A percentile compares a stretch with the other conserved stretches of the same genome.
Conservation (phyloP, 2,888 invertebrate genomes). For the Miltochrista miniata region DNA sequence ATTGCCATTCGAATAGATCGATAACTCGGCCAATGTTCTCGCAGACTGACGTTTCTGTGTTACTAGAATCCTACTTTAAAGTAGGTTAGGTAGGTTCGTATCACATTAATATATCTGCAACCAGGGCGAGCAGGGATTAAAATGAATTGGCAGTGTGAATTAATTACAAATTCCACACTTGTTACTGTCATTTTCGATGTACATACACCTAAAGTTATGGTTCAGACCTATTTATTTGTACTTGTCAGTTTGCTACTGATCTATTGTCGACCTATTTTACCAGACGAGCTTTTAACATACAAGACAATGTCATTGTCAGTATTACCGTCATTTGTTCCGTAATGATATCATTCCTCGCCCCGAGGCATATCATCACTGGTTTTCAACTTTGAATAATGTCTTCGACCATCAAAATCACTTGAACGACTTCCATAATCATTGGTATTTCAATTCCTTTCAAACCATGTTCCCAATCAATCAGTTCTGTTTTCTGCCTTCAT, state of each 20-base stretch:
- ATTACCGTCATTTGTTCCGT: too few relatives aligned
- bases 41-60: conserved; percentile 11
- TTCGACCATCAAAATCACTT: too few relatives aligned
- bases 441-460: too few relatives aligned
- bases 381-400: too few relatives aligned
- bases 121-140: background rate
- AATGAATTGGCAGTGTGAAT: background rate
- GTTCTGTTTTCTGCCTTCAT: too few relatives aligned
- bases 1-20: conserved; percentile 15
- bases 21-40: conserved; percentile 27
- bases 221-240: background rate
- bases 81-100: conserved; percentile 1
- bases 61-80: conserved; percentile 3
- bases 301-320: too few relatives aligned
- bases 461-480: too few relatives aligned
- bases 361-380: too few relatives aligned
- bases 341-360: too few relatives aligned
- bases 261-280: background rate
- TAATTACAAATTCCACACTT: background rate
- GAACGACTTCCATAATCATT: too few relatives aligned
- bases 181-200: background rate
- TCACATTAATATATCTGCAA: background rate
- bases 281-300: background rate
- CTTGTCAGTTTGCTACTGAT: background rate
- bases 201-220: background rate